These are phyloP conservation scores for Anabacerthia variegaticeps DNA, from an alignment of 2,797 vertebrate species.

Conservation along the genomic window DNA sequence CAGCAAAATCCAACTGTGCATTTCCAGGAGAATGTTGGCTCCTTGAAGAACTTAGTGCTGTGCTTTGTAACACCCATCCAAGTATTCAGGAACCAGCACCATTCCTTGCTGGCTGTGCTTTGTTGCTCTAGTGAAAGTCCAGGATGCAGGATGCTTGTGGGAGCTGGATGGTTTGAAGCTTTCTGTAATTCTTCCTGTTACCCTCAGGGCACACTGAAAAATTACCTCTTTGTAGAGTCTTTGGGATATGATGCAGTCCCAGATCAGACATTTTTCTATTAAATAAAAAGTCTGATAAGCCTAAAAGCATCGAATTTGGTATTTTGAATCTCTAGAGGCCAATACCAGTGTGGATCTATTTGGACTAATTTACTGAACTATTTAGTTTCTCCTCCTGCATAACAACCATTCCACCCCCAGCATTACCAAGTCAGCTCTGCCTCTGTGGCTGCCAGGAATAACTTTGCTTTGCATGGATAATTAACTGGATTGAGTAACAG, in stretches of 20 bases:
- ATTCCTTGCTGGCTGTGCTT: constrained; percentile 22
- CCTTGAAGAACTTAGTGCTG: not conserved
- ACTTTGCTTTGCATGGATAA: constrained; percentile 69
- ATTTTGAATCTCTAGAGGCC: constrained; percentile 37
- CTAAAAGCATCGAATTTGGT: constrained; percentile 57
- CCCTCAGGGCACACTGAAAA: constrained; percentile 50
- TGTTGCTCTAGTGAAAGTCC: constrained; percentile 39
- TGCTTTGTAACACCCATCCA: not conserved
- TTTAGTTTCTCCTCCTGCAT: constrained; percentile 41
- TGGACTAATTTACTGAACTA: constrained; percentile 58
- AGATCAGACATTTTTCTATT: constrained; percentile 49
- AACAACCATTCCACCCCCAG: constrained; percentile 51
- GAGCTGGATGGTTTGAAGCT: constrained; percentile 39
- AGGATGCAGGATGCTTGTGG: constrained; percentile 10
- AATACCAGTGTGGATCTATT: constrained; percentile 42
- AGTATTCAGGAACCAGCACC: not conserved
- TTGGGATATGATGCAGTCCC: constrained; percentile 49
- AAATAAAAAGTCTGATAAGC: constrained; percentile 63
- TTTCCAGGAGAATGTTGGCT: not conserved
- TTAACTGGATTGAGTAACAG: constrained; percentile 69
- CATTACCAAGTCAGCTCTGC: constrained; percentile 51
- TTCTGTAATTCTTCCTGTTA: constrained; percentile 49
- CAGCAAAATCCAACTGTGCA: not conserved
- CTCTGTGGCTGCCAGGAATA: constrained; percentile 67
- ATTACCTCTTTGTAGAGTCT: constrained; percentile 20